Evolutionary conservation across 2,888 invertebrate species (phyloP), one percentile per base, ranked within the genome.

Genomic region (Noctua comes): DNA sequence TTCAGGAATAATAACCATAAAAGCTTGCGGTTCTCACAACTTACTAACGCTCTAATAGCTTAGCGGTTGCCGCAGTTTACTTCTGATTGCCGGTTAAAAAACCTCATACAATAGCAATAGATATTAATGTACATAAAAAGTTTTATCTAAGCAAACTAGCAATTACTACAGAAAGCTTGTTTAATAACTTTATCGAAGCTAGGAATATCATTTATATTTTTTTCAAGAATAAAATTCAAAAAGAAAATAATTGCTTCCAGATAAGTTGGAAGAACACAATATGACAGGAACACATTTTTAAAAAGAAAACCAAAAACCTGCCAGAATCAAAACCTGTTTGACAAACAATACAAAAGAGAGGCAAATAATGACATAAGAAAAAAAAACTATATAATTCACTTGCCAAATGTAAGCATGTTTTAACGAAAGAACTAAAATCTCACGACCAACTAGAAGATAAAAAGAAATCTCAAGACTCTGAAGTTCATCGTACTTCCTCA

Each of bases 401-500:
- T 11, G 24, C 13, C 11, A 40, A 72, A 72, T 21, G 1, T 27
- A n/a, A 27, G 6, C n/a, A 7, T 40, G 2, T 16, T 2, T 40
- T 27, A 11, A 54, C 18, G 8, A 36, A 59, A 48, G 6, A 13
- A 54, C 2, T 46, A 59, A 36, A 78, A 68, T 62, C 70, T 2
- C 46, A 64, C n/a, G 1, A 21, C 46, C 8, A 27, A 43, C 13
- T 2, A 57, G n/a, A 51, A 54, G n/a, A 59, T 40, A 59, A 64
- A 13, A 77, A 82, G 40, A 76, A 73, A 74, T 72, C 64, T 73
- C 5, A 59, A 77, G 18, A 31, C 18, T 36, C 13, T 46, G 21
- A 43, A 75, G 75, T 64, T 79, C 68, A 77, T 31, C 62, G n/a
- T 13, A 73, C 74, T 88, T 87, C 77, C 80, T 54, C 48, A 72